Conservation (phyloP, 2,888 invertebrate genomes). For the Maniola hyperantus region DNA sequence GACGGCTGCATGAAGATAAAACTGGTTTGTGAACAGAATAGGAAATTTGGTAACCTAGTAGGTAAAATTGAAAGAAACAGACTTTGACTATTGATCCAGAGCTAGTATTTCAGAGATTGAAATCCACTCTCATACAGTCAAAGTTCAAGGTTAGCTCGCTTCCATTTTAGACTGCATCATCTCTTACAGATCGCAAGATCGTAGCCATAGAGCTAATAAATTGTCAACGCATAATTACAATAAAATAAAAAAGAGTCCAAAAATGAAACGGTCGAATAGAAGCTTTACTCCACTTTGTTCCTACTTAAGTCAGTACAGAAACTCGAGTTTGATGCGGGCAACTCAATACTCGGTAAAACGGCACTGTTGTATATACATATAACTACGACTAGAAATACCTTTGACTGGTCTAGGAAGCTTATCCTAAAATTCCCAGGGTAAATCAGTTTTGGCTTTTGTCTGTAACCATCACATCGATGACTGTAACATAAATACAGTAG, state of each 20-base stretch:
- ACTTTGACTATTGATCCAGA: neutral
- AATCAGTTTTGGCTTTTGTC: neutral
- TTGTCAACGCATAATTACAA: too few species aligned
- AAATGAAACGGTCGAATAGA: too few species aligned
- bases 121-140: neutral
- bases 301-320: too few species aligned
- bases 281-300: too few species aligned
- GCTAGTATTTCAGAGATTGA: neutral
- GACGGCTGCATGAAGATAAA: slow-evolving; percentile 1
- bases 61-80: neutral
- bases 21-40: neutral
- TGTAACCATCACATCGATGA: too few species aligned
- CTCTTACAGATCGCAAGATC: neutral
- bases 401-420: neutral
- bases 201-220: too few species aligned
- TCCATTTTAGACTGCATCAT: neutral
- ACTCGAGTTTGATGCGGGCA: too few species aligned
- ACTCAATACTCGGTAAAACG: too few species aligned
- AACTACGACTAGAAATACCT: too few species aligned
- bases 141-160: neutral
- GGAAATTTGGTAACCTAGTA: neutral
- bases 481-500: neutral
- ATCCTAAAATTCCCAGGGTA: neutral
- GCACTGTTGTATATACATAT: too few species aligned
- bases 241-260: too few species aligned